Conservation (phyloP, 2,113 vertebrate species). For the Marcusenius ussheri region DNA sequence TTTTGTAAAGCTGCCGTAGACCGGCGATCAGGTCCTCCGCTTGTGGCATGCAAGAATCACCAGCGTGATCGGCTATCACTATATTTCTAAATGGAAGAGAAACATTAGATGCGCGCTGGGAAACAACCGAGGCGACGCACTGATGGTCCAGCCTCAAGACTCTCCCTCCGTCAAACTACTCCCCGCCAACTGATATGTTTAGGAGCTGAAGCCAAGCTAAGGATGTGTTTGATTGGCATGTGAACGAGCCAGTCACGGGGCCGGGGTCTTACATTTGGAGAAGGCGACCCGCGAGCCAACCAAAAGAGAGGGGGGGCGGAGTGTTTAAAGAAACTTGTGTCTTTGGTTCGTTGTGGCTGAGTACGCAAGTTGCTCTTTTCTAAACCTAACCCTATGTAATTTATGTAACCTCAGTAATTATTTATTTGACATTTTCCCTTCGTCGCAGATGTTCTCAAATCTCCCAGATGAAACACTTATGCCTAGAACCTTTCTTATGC, state of each 20-base stretch:
- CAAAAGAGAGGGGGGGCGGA: slow-evolving; percentile 21
- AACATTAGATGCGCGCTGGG: slow-evolving; percentile 20
- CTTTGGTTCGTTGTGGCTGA: slow-evolving; percentile 6
- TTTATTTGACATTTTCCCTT: slow-evolving; percentile 2
- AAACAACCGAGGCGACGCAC: slow-evolving; percentile 34
- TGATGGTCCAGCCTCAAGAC: slow-evolving; percentile 38
- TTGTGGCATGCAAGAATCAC: slow-evolving; percentile 33
- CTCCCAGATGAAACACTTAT: background rate
- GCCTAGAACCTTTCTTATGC: background rate
- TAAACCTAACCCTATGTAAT: slow-evolving; percentile 1
- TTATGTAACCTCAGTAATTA: background rate
- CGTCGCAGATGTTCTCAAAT: background rate
- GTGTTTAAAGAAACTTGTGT: background rate
- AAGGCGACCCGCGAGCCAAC: slow-evolving; percentile 36
- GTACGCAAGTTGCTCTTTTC: background rate
- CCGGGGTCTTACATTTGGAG: background rate
- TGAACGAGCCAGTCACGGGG: slow-evolving; percentile 40
- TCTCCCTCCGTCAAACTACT: slow-evolving; percentile 43
- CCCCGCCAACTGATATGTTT: slow-evolving; percentile 39
- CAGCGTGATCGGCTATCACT: slow-evolving; percentile 24
- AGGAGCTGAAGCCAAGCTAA: slow-evolving; percentile 21
- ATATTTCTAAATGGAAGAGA: slow-evolving; percentile 26
- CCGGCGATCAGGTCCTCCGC: slow-evolving; percentile 34
- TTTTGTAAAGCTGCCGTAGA: slow-evolving; percentile 17
- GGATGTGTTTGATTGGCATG: slow-evolving; percentile 39